phyloP scores from a whole-genome alignment of 2,888 invertebrate genomes.

The Amblyjoppa fuscipennis region DNA sequence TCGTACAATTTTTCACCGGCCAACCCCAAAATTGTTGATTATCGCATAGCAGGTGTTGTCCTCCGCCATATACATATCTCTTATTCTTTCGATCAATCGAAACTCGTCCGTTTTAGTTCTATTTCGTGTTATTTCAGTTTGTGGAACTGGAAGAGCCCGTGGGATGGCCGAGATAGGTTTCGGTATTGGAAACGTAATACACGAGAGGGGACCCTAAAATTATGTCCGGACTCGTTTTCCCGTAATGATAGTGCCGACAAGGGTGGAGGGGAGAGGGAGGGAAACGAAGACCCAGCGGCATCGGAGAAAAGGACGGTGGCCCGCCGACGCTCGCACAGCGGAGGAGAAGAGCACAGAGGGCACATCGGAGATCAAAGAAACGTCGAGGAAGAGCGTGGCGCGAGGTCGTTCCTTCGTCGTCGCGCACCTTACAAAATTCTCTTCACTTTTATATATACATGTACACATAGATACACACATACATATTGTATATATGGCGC shows the following conservation, averaged over 20 bases:
- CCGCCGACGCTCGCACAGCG: slow-evolving; percentile 29
- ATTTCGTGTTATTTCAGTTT: slow-evolving; percentile 62
- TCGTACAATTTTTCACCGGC: background rate
- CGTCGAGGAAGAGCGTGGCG: slow-evolving; percentile 19
- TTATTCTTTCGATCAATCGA: background rate
- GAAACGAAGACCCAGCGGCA: slow-evolving; percentile 1
- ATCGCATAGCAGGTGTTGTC: background rate
- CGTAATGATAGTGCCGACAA: slow-evolving; percentile 77
- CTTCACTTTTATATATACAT: background rate
- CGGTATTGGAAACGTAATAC: slow-evolving; percentile 55
- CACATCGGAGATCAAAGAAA: slow-evolving; percentile 56
- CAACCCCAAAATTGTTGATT: background rate
- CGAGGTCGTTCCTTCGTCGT: slow-evolving; percentile 30
- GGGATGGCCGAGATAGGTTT: slow-evolving; percentile 65
- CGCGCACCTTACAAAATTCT: background rate
- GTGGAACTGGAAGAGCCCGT: slow-evolving; percentile 66
- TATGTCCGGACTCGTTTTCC: slow-evolving; percentile 77
- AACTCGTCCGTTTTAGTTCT: background rate
- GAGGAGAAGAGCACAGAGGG: slow-evolving; percentile 13
- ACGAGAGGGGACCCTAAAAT: slow-evolving; percentile 74
- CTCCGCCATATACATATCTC: background rate
- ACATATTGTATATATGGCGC: background rate
- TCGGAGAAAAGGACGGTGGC: slow-evolving; percentile 25
- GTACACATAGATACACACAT: background rate
- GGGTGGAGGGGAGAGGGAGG: slow-evolving; percentile 54